Evolutionary conservation across 37 sponge, comb jelly and placozoan species (phyloP), one percentile per base, ranked within the genome.

Genomic region (Lycopodina hypogea): DNA sequence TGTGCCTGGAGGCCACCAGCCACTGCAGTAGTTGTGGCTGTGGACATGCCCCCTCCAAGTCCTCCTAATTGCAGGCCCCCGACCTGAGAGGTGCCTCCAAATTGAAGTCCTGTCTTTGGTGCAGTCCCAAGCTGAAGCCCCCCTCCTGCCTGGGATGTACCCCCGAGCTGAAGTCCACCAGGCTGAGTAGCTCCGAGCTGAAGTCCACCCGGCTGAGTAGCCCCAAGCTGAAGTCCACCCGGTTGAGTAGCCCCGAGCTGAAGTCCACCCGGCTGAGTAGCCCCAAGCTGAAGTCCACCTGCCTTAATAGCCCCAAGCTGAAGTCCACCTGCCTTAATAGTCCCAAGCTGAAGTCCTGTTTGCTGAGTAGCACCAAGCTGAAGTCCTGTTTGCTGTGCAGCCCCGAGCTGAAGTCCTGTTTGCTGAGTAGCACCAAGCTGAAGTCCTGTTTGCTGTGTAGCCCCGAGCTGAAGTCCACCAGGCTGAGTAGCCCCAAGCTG

Each of bases 91-190:
- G 48, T 12, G 9, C 4, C 48, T 45, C 48, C 48, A 4, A 45
- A 45, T 9, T 45, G 48, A 45, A 45, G 48, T 45, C 48, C 48
- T 35, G 21, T 1, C 56, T 29, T 3, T 7, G 32, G 35, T 3
- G 55, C 24, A 35, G 63, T 14, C 9, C 48, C 48, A 4, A 45
- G 9, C 64, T 78, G 78, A 17, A 7, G 22, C 15, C 18, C 23
- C 15, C 18, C 23, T 22, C 14, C 37, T 36, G 15, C 51, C 45
- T 56, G 56, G 48, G 48, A 9, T 4, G 48, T 45, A 45, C 8
- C 48, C 34, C 80, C 80, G 35, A 79, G 22, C 39, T 78, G 78
- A 48, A 78, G 74, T 19, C 74, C 74, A 39, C 48, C 48, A 12
- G 4, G 48, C 48, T 45, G 48, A 9, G 48, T 33, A 30, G 26